Base-by-base conservation (phyloP, 2,888 invertebrate genomes). In the Catocala fraxini region DNA sequence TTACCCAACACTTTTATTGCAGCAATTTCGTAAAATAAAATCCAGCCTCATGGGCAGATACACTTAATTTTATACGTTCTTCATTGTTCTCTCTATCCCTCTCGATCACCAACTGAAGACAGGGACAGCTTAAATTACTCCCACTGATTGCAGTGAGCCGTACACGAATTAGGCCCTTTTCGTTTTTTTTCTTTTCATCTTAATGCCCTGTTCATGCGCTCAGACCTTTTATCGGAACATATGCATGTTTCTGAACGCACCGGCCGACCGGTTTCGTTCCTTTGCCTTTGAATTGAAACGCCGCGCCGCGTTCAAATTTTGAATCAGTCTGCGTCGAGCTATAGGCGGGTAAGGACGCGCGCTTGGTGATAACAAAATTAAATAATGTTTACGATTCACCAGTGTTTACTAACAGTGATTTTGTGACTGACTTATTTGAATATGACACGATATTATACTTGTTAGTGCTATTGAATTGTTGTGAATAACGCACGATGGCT, bases 121-220 rank as follows among this genome's bases (percentile, higher is more conserved):
- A 80, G 85, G 82, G 88, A 88, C 66, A 76, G 82, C 77, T 79
- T 81, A 91, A 92, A 92, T 92, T 88, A 89, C 91, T 87, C 87
- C 89, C 89, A 89, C 87, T 91, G 92, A 93, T 93, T 91, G 91
- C 91, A 90, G 89, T 88, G 89, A 92, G 90, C 90, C 89, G 89
- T 89, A 91, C 89, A 91, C 88, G 93, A 93, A 92, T 93, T 92
- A 93, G 91, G 87, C 85, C 87, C 88, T 89, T 90, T 89, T 86
- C 79, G 75, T 87, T 86, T 85, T 88, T 60, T 87, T 87, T 88
- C 77, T 82, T 87, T 84, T 82, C 86, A 83, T 87, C 88, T 88
- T 92, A 92, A 92, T 91, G 89, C 89, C 85, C 89, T 89, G 91
- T 91, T 93, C 90, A 92, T 90, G 91, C 89, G 88, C 89, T 87